phyloP scores from a whole-genome alignment of 2,113 vertebrate genomes.

The Vulpes ferrilata region DNA sequence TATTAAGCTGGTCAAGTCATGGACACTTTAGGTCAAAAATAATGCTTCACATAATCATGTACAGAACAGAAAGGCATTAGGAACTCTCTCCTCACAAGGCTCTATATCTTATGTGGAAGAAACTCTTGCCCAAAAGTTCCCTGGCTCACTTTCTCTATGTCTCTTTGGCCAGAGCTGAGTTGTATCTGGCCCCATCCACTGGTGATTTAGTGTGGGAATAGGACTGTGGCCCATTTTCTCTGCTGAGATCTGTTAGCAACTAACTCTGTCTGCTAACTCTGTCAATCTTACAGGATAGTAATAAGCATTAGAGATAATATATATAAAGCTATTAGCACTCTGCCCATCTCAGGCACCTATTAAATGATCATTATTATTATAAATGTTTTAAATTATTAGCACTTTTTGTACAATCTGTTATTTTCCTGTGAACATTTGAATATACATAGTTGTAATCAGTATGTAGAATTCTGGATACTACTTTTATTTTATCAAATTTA shows the following conservation, averaged over 20 bases:
- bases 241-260: background rate
- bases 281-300: background rate
- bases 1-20: background rate
- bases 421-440: conserved; percentile 15
- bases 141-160: background rate
- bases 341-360: background rate
- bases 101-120: background rate
- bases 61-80: background rate
- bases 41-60: background rate
- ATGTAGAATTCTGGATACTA: background rate
- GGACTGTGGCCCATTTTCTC: background rate
- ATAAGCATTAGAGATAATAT: background rate
- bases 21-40: background rate
- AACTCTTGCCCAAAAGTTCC: background rate
- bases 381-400: background rate
- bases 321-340: background rate
- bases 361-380: background rate
- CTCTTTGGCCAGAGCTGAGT: background rate
- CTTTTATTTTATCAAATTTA: conserved; percentile 27
- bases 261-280: background rate
- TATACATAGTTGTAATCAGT: background rate
- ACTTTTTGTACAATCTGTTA: background rate
- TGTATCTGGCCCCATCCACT: background rate
- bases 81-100: background rate
- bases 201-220: background rate